Conservation (phyloP, 1,140 invertebrate species). For the Bombus consobrinus region DNA sequence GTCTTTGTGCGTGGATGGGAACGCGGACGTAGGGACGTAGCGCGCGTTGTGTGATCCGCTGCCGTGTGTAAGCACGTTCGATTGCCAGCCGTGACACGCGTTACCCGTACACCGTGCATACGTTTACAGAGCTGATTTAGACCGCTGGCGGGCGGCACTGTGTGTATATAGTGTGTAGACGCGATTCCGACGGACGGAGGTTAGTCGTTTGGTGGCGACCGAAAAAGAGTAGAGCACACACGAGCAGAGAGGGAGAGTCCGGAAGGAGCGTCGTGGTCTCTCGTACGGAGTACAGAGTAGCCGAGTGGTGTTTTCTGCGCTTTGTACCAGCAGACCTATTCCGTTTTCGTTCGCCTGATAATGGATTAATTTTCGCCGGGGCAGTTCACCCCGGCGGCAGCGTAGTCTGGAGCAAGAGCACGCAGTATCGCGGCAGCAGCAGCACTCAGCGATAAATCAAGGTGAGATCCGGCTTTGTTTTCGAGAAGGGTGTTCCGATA, state of each 20-base stretch:
- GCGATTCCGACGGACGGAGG: neutral
- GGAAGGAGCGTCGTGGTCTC: conserved; percentile 22
- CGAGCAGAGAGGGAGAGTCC: conserved; percentile 4
- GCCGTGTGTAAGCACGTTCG: conserved; percentile 37
- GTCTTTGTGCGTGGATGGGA: conserved; percentile 11
- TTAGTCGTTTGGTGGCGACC: neutral
- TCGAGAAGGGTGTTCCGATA: conserved; percentile 63
- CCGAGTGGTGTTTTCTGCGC: neutral
- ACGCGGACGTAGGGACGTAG: conserved; percentile 9
- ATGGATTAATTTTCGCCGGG: conserved; percentile 71
- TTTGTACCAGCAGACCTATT: neutral
- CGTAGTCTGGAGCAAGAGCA: conserved; percentile 11
- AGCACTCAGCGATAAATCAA: conserved; percentile 65
- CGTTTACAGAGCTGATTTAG: conserved; percentile 61
- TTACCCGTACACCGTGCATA: conserved; percentile 30
- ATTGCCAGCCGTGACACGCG: conserved; percentile 29
- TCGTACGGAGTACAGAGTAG: neutral
- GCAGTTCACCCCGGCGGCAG: conserved; percentile 40
- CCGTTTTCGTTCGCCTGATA: conserved; percentile 51
- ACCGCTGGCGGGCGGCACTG: conserved; percentile 31
- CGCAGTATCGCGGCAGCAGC: conserved; percentile 33
- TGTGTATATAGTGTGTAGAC: conserved; percentile 3
- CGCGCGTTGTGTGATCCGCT: conserved; percentile 46
- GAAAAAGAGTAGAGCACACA: neutral
- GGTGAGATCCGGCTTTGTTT: conserved; percentile 71